Evolutionary conservation across 23 tunicate genomes (phyloP), one percentile per base, ranked within the genome.

Genomic region (Trididemnum nubilum): DNA sequence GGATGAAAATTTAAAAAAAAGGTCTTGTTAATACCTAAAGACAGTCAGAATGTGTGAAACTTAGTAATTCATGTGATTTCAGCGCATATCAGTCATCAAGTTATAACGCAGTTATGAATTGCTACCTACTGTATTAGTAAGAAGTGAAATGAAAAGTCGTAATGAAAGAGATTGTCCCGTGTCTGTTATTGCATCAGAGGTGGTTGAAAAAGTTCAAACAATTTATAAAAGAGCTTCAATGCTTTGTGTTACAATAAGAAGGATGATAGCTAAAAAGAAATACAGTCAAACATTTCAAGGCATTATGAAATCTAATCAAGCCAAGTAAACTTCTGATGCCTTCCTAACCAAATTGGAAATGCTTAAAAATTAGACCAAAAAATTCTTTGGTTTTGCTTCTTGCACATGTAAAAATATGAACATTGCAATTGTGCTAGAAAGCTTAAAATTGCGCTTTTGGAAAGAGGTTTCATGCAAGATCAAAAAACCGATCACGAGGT

Each of bases 351-450:
- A 9, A 44, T 44, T 44, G 54, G 54, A 15, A 44, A 44, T 15
- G 54, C 15, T 44, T 44, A 44, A 44, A 44, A 44, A 44, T 44
- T 9, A 44, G 15, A 44, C 12, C 54, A 44, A 61, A 21, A 24
- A 61, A 61, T 26, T 61, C 29, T 61, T 61, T 61, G 67, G n/a
- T 61, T 61, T 61, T 61, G 67, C 67, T 61, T 61, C 67, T 61
- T 61, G 67, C 26, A 61, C 18, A n/a, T 61, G 67, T 61, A 61
- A 61, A 61, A n/a, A 21, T 61, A 12, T 61, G 67, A 26, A 61
- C 26, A 61, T 21, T 61, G 67, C 67, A 61, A n/a, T 61, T 61
- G 67, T 61, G 67, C 67, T 22, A n/a, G n/a, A n/a, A 24, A 61
- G 67, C 26, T 61, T 24, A 61, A 61, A 61, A 61, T 61, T 61